These are phyloP conservation scores for Heterochromis multidens DNA, from an alignment of 2,113 vertebrate genomes.

Conservation along the genomic window DNA sequence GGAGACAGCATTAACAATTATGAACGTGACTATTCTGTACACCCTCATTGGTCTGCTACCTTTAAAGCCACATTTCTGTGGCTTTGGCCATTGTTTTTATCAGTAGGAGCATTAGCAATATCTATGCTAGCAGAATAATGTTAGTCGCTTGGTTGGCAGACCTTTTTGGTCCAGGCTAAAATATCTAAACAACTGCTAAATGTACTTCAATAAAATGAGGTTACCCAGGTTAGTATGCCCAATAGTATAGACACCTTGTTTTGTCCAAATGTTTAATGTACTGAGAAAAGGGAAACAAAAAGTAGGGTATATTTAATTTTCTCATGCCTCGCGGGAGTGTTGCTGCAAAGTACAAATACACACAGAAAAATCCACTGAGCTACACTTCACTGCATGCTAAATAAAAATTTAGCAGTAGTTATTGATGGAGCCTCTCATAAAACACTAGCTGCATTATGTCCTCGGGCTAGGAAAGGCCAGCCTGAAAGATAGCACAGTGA, in stretches of 20 bases:
- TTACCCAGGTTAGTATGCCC: not conserved
- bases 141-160: not conserved
- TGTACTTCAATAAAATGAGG: not conserved
- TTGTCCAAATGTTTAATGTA: no score
- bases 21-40: not conserved
- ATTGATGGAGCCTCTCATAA: fast-evolving
- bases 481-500: not conserved
- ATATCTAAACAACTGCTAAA: not conserved
- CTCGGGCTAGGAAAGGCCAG: not conserved
- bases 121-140: not conserved
- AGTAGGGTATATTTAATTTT: no score
- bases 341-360: not conserved
- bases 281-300: no score
- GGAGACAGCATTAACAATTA: not conserved
- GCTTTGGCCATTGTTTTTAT: not conserved
- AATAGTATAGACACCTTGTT: no score
- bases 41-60: not conserved
- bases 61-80: not conserved
- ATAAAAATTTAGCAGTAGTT: not conserved
- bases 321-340: no score
- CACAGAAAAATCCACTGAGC: not conserved
- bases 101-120: not conserved
- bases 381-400: fast-evolving
- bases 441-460: fast-evolving
- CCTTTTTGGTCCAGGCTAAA: not conserved